Base-by-base conservation (phyloP, 2,113 vertebrate species). In the Paradoxurus hermaphroditus region DNA sequence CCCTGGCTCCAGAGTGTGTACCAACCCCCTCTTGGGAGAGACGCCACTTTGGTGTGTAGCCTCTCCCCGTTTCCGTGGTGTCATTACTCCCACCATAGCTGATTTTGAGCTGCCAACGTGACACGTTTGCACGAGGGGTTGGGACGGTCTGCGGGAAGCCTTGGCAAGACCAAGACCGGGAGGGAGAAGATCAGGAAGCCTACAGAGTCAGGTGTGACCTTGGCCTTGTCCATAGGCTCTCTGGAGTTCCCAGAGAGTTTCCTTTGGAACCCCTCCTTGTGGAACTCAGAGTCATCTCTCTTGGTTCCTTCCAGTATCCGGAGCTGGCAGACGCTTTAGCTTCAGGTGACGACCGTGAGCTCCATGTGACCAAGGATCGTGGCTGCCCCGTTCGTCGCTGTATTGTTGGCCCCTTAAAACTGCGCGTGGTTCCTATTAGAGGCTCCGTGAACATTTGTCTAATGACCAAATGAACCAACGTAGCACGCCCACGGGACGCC, bases 221-320 rank as follows among this genome's bases (percentile, higher is more conserved):
- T 79, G 91, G 90, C 70, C 75, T 75, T 70, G 34, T 72, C 44
- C 65, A 15, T 59, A 88, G 82, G 46, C 62, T 96, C 19, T 31
- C 81, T 46, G 77, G 88, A 93, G 93, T 97, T 92, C 96, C 93
- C 86, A 81, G 72, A 86, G 59, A 83, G 53, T 95, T 97, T 97
- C 86, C 96, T 84, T 97, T 97, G n/a, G 75, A 77, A 95, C n/a
- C 93, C 53, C 78, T 96, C 84, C 94, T 62, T 67, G 44, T 91
- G 93, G 89, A 96, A 79, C 72, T 83, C 39, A 49, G 65, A 59
- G 23, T 44, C 7, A 5, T 83, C 93, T 89, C 67, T 96, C 78
- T 94, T 85, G 81, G 23, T 83, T 95, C 90, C 84, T 91, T 86
- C 53, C 81, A 96, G 46, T 77, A 89, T 90, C 85, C 5, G 15